phyloP scores from a whole-genome alignment of 2,113 vertebrate species.

The Passer domesticus region DNA sequence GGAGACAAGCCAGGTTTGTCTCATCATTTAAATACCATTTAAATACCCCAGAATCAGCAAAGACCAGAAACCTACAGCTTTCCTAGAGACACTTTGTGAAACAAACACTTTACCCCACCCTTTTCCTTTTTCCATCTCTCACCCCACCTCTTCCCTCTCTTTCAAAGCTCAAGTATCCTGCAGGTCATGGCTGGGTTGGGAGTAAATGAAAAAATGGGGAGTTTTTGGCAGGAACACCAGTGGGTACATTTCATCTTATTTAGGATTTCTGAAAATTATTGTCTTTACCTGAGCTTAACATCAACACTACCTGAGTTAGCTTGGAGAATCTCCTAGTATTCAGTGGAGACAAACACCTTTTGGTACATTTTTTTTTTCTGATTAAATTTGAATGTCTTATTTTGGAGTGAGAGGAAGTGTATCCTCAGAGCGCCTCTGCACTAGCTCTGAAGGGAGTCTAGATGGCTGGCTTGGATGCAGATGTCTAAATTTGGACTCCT shows the following conservation, averaged over 20 bases:
- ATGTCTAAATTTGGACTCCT: not conserved
- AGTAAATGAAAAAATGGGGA: not conserved
- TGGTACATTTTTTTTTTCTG: not conserved
- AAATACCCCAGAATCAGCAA: not conserved
- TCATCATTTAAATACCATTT: not conserved
- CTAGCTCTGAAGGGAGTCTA: not conserved
- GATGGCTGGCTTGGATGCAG: not conserved
- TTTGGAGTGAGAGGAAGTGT: not conserved
- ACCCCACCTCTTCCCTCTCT: not conserved
- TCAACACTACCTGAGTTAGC: not conserved
- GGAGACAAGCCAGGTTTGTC: not conserved
- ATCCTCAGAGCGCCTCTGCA: not conserved
- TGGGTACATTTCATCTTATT: not conserved
- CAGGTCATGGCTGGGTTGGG: not conserved
- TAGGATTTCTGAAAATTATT: not conserved
- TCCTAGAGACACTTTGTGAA: not conserved
- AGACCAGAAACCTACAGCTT: not conserved
- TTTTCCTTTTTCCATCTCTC: not conserved
- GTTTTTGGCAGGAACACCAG: not conserved
- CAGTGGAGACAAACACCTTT: not conserved
- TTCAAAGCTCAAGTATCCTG: not conserved
- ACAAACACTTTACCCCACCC: not conserved
- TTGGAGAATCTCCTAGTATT: not conserved
- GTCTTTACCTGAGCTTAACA: not conserved
- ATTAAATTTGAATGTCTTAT: not conserved